phyloP scores from a whole-genome alignment of 2,113 vertebrate species.

The Psephotus haematonotus region DNA sequence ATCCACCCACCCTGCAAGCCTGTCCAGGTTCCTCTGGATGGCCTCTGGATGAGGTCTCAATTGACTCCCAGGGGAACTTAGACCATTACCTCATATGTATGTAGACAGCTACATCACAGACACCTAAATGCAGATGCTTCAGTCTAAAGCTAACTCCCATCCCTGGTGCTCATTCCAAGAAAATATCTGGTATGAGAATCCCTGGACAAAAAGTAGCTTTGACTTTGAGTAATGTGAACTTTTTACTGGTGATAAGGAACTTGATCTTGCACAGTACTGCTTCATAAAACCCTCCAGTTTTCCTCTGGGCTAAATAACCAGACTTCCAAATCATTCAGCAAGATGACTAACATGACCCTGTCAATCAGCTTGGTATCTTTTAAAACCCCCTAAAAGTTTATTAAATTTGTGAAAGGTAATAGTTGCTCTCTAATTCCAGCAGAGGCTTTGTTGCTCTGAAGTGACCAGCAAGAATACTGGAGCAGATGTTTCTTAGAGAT shows the following conservation, averaged over 20 bases:
- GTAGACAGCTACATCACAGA: neutral
- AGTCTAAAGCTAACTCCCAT: neutral
- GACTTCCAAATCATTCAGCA: conserved; percentile 10
- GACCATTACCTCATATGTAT: neutral
- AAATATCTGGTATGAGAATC: neutral
- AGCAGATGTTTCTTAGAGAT: neutral
- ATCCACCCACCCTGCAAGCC: too few relatives aligned
- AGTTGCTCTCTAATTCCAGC: neutral
- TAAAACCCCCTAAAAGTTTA: conserved; percentile 13
- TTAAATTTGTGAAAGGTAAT: neutral
- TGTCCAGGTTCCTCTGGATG: too few relatives aligned
- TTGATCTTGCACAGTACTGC: neutral
- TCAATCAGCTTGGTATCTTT: neutral
- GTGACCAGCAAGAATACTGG: neutral
- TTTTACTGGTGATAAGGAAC: neutral
- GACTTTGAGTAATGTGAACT: neutral
- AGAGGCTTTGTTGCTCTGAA: neutral
- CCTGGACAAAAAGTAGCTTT: neutral
- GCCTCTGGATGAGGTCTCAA: neutral
- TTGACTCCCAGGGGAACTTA: neutral
- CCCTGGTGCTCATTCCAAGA: neutral
- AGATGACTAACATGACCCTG: neutral
- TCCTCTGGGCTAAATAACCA: neutral
- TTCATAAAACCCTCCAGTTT: neutral
- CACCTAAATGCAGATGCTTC: neutral